Base-by-base conservation (phyloP, 2,888 invertebrate species). In the Andrena minutula region DNA sequence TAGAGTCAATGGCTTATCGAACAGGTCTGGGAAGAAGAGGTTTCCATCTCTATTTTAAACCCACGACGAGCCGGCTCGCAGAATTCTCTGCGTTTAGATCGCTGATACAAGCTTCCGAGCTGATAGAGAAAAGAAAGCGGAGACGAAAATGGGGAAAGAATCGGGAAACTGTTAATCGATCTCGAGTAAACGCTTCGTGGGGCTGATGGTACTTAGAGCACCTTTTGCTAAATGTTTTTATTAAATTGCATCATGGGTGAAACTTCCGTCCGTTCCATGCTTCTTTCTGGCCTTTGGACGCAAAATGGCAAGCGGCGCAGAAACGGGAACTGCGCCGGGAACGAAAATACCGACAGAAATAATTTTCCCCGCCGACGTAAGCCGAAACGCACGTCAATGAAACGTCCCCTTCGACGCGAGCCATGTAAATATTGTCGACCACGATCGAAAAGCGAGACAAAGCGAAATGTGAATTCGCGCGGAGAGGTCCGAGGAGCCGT, bases 321-420 rank as follows among this genome's bases (percentile, higher is more conserved):
- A 53, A 41, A 12, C 51, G 16, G 6, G 8, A 53, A 41, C 35
- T 30, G 30, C 75, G 63, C 20, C 49, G 70, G 8, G 12, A 41
- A 32, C 8, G n/a, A 30, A 10, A n/a, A 26, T 49, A 68, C 58
- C 68, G 71, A 63, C 60, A 32, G 41, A 68, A 68, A 75, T 68
- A 63, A 75, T 30, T 63, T 75, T 26, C 66, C 61, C 4, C 28
- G 51, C 28, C n/a, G 47, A 32, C 41, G n/a, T n/a, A n/a, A 7
- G 64, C 16, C 30, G 30, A n/a, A 63, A 63, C 32, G 61, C 61
- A 6, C 49, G 30, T 10, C 49, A 20, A 49, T 16, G 28, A 35
- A 74, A 20, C 41, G 56, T 8, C 12, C 12, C 41, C n/a, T 53
- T 32, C 53, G 41, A 75, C 30, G 12, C 1, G n/a, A n/a, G 20